Conservation (phyloP, 1,140 invertebrate species). For the Spodoptera frugiperda region DNA sequence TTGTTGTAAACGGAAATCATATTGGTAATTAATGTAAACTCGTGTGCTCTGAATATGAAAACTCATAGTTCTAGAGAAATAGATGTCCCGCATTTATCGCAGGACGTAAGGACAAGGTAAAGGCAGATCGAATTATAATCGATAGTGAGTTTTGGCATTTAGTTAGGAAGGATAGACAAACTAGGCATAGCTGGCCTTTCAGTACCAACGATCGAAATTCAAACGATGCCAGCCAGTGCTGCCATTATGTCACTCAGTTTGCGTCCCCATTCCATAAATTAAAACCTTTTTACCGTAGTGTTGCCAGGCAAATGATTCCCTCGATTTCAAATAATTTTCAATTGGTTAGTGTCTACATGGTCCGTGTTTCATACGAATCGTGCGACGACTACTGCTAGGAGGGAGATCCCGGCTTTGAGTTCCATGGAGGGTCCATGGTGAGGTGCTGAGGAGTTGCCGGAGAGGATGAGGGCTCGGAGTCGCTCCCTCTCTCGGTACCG, state of each 20-base stretch:
- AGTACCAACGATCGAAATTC: too few relatives aligned
- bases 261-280: conserved; percentile 2
- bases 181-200: too few relatives aligned
- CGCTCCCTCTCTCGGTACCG: conserved; percentile 87
- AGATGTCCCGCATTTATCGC: background rate
- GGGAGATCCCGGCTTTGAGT: conserved; percentile 70
- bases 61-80: conserved; percentile 30
- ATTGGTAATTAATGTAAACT: background rate
- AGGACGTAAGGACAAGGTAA: conserved; percentile 13
- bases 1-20: conserved; percentile 29
- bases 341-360: conserved; percentile 40
- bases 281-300: conserved; percentile 13
- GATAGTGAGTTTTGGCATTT: conserved; percentile 33
- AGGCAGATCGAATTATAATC: conserved; percentile 31
- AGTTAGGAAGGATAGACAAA: background rate
- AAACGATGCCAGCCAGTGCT: too few relatives aligned
- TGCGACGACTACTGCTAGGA: conserved; percentile 72
- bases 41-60: conserved; percentile 23
- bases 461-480: conserved; percentile 86
- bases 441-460: conserved; percentile 86
- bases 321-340: conserved; percentile 23
- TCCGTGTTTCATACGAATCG: conserved; percentile 69
- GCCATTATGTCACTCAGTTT: too few relatives aligned
- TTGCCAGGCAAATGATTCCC: conserved; percentile 24
- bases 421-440: conserved; percentile 64